Conservation (phyloP, 2,888 invertebrate species). For the Phragmatobia fuliginosa region DNA sequence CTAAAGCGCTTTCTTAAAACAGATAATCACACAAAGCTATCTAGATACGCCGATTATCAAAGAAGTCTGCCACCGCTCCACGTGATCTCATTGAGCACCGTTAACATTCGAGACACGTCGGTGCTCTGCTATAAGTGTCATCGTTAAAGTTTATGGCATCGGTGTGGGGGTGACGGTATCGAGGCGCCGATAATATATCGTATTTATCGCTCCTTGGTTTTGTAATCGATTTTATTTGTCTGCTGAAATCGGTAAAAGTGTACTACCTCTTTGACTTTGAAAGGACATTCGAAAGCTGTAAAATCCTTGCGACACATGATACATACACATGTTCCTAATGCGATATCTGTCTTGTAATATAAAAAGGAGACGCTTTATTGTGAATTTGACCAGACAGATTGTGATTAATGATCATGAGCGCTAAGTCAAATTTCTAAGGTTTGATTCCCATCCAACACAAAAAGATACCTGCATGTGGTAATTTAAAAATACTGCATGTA, state of each 20-base stretch:
- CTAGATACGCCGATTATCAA: not conserved
- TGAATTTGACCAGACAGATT: too few species aligned
- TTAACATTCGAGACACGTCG: conserved; percentile 9
- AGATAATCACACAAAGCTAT: not conserved
- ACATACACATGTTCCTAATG: too few species aligned
- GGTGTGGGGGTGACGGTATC: not conserved
- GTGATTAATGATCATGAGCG: not conserved
- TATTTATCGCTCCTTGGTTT: not conserved
- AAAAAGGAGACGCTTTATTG: not conserved
- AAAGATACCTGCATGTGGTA: too few species aligned
- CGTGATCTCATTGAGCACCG: not conserved
- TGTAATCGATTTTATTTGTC: not conserved
- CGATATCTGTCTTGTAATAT: too few species aligned
- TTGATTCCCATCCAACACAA: too few species aligned
- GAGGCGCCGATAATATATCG: not conserved
- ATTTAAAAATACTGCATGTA: too few species aligned
- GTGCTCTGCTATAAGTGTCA: conserved; percentile 2
- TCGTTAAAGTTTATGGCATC: conserved; percentile 15
- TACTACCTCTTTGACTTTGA: not conserved
- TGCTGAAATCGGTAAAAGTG: not conserved
- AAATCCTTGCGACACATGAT: too few species aligned
- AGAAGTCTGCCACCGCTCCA: not conserved
- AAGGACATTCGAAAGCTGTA: not conserved
- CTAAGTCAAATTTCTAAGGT: too few species aligned
- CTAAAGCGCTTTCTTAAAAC: not conserved